Percentiles rank a stretch among this genome's conserved stretches.
These are phyloP conservation scores for Campylorhamphus procurvoides DNA, from an alignment of 2,113 vertebrate genomes.

Conservation along the genomic window DNA sequence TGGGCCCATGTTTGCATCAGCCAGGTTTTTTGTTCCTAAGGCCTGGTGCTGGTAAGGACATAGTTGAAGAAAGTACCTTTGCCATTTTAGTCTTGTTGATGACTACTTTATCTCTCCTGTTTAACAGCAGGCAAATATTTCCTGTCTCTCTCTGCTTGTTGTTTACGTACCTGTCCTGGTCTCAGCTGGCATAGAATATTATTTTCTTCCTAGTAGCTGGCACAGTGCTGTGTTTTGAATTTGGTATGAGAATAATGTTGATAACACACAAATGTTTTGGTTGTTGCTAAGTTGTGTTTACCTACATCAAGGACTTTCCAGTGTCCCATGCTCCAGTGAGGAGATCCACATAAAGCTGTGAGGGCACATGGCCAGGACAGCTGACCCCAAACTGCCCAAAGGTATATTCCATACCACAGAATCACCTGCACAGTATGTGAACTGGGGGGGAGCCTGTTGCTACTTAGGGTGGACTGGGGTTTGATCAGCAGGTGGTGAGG, in stretches of 20 bases:
- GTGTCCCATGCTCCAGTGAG: neutral
- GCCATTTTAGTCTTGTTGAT: neutral
- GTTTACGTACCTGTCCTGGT: neutral
- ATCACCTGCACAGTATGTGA: neutral
- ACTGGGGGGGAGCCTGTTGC: neutral
- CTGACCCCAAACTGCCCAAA: neutral
- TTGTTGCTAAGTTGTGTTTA: neutral
- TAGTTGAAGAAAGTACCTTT: neutral
- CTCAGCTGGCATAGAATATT: neutral
- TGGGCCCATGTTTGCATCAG: neutral
- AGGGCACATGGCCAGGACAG: neutral
- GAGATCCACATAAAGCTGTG: neutral
- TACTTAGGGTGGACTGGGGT: neutral
- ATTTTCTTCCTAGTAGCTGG: neutral
- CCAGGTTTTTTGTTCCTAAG: neutral
- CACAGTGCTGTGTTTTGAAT: neutral
- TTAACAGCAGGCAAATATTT: neutral
- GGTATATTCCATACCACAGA: neutral
- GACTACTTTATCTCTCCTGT: neutral
- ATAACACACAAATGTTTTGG: neutral
- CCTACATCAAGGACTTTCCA: neutral
- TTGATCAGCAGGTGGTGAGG: neutral
- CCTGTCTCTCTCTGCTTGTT: neutral
- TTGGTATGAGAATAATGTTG: neutral
- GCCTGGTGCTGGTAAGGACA: neutral